Base-by-base conservation (phyloP, 2,888 invertebrate genomes). In the Phortica okadai region DNA sequence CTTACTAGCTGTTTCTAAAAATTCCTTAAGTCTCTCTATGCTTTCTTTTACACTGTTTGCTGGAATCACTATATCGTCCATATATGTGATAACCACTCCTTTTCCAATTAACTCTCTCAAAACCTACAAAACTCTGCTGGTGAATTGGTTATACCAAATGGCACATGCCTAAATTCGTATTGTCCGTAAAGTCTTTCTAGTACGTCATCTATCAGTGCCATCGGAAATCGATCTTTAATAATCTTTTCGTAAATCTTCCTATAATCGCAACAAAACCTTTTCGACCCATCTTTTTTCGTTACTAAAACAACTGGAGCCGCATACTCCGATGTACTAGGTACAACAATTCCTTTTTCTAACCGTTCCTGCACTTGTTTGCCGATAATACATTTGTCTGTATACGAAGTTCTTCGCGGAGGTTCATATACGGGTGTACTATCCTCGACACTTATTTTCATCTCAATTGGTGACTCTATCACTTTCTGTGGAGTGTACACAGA, bases 161-260 rank as follows among this genome's bases (percentile, higher is more conserved):
- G 64, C 6, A 66, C 64, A 41, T 66, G 64, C 8, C 41, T 66
- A 1, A 66, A 66, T 33, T 66, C 64, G 41, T 66, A 33, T 66
- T 66, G 64, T 10, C 64, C 64, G 14, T 59, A 16, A 16, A 7
- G 21, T 14, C 21, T 59, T 3, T 59, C 59, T 59, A 59, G 3
- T 0, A 59, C 59, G 21, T 59, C 59, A 33, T 64, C 62, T 1
- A 64, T 25, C 6, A 21, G 33, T 6, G 6, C 33, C 62, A 64
- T 64, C 14, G 62, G 62, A 33, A 33, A 64, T 6, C 33, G 25
- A 1, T 64, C 25, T 33, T 33, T 64, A 4, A 21, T 25, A 33
- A 64, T 64, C 11, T 64, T 64, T 6, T 25, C 25, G 33, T 64
- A 33, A 1, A 33, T 6, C 33, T 64, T 64, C 11, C 62, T 64